Conservation (phyloP, 2,113 vertebrate species). For the Regulus satrapa region DNA sequence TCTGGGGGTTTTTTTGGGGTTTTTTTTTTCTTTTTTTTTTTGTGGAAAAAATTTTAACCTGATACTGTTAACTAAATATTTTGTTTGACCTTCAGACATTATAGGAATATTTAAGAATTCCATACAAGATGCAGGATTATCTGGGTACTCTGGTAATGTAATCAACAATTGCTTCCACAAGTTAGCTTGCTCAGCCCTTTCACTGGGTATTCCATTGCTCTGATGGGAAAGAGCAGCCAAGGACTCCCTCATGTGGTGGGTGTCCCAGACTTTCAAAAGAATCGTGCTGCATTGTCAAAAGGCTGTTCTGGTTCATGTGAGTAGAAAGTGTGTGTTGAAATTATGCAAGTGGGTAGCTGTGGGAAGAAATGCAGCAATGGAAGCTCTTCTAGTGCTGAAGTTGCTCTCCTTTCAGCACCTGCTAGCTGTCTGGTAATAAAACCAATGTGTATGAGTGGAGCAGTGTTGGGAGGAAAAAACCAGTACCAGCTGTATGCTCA, state of each 20-base stretch:
- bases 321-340: neutral
- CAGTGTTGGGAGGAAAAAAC: rapidly evolving
- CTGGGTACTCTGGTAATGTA: neutral
- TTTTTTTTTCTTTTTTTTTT: no score
- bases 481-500: neutral
- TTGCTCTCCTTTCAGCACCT: neutral
- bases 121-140: neutral
- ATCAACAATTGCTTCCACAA: neutral
- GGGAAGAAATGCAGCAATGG: neutral
- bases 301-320: rapidly evolving
- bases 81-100: neutral
- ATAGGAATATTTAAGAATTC: neutral
- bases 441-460: neutral
- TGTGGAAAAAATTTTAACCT: rapidly evolving
- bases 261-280: neutral
- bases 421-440: neutral
- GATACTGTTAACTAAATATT: neutral
- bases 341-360: neutral
- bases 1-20: no score
- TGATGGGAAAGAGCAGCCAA: neutral
- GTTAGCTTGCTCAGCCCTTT: neutral
- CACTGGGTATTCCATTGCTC: rapidly evolving
- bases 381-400: neutral
- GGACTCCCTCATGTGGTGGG: conserved; percentile 47
- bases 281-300: rapidly evolving